phyloP scores from a whole-genome alignment of 2,797 vertebrate genomes.

The Dipus sagitta region DNA sequence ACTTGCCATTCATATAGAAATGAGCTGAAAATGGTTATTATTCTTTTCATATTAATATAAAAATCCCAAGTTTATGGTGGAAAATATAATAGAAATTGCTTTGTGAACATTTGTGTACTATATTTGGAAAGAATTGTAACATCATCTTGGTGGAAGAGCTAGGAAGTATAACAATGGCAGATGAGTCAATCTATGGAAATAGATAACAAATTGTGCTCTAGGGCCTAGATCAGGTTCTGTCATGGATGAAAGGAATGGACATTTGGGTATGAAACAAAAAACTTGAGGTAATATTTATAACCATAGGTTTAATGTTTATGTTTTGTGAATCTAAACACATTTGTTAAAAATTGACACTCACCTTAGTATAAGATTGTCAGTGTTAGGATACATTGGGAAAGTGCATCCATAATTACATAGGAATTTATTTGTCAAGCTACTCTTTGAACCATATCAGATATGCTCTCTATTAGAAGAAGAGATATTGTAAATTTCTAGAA shows the following conservation, averaged over 20 bases:
- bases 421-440: background rate
- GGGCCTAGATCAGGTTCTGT: rapidly evolving
- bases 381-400: background rate
- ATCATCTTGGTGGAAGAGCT: constrained; percentile 11
- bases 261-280: background rate
- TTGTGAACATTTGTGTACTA: background rate
- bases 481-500: background rate
- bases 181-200: background rate
- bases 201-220: rapidly evolving
- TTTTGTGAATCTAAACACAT: background rate
- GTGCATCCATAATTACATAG: background rate
- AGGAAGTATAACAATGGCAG: background rate
- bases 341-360: constrained; percentile 34
- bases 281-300: background rate
- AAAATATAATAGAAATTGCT: background rate
- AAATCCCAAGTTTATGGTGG: constrained; percentile 16
- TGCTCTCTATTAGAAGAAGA: background rate
- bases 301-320: background rate
- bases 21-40: constrained; percentile 11
- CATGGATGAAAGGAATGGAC: background rate
- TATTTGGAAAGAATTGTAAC: background rate
- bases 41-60: background rate
- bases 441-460: background rate
- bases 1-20: background rate
- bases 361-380: background rate